A percentile compares a stretch with the other conserved stretches of the same genome.
These are phyloP conservation scores for Scaptomyza graminum DNA, from an alignment of 1,140 invertebrate species.

Conservation along the genomic window DNA sequence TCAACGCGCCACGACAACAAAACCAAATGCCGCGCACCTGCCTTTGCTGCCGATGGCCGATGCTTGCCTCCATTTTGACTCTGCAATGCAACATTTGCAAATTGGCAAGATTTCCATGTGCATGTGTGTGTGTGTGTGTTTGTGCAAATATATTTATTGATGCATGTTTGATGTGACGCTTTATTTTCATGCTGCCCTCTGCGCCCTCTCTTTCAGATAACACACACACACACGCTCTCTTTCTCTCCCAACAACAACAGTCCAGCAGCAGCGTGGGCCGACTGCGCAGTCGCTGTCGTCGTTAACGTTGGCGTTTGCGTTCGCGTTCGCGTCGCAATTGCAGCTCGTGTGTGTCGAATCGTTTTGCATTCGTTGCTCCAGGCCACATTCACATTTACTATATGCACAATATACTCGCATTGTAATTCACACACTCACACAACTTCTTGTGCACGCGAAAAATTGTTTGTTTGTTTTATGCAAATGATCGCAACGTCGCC, in stretches of 20 bases:
- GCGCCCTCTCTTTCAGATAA: neutral
- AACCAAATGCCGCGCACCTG: constrained; percentile 42
- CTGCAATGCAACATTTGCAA: constrained; percentile 71
- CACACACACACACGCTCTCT: neutral
- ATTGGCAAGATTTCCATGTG: constrained; percentile 51
- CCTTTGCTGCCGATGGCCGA: constrained; percentile 19
- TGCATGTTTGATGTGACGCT: constrained; percentile 80
- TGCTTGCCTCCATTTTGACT: constrained; percentile 47
- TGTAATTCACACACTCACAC: constrained; percentile 48
- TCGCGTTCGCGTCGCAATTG: neutral
- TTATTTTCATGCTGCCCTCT: constrained; percentile 39
- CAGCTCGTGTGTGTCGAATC: constrained; percentile 64
- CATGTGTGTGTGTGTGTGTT: constrained; percentile 3
- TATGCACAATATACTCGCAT: constrained; percentile 23
- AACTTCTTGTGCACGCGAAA: constrained; percentile 52
- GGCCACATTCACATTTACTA: constrained; percentile 55
- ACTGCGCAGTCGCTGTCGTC: constrained; percentile 13
- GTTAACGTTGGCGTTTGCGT: neutral
- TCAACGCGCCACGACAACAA: constrained; percentile 54
- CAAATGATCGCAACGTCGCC: constrained; percentile 67
- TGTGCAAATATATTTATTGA: constrained; percentile 54
- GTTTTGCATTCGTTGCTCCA: constrained; percentile 61
- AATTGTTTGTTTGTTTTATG: constrained; percentile 81
- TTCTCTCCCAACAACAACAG: constrained; percentile 1
- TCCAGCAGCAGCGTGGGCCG: constrained; percentile 24